phyloP scores from a whole-genome alignment of 2,797 vertebrate species.

The Gadopsis bispinosus region DNA sequence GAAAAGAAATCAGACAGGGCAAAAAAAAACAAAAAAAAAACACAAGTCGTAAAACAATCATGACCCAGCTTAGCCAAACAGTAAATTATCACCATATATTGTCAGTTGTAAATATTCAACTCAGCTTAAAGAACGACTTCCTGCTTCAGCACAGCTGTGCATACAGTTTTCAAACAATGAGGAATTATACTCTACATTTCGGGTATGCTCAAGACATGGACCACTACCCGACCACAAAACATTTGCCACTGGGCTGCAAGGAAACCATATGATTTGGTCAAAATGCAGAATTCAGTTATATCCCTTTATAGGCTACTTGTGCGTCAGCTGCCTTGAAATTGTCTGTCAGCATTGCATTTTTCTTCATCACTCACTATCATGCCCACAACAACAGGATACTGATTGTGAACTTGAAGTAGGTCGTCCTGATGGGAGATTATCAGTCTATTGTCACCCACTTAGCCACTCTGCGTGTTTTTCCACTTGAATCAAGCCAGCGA shows the following conservation, averaged over 20 bases:
- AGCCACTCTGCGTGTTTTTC: background rate
- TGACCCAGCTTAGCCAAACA: background rate
- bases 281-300: background rate
- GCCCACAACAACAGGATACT: background rate
- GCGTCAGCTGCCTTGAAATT: background rate
- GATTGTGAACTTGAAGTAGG: slow-evolving; percentile 7
- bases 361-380: background rate
- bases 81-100: too few species aligned
- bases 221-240: background rate
- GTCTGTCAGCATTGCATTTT: background rate
- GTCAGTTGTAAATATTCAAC: too few species aligned
- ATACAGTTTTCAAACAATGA: background rate
- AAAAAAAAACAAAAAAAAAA: background rate
- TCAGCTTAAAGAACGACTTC: background rate
- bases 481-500: background rate
- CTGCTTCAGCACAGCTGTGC: background rate
- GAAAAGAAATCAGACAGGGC: background rate
- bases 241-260: background rate
- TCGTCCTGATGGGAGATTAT: slow-evolving; percentile 4
- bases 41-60: background rate
- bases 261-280: background rate
- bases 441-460: background rate
- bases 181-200: background rate
- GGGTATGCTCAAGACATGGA: background rate
- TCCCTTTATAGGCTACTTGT: background rate